Evolutionary conservation across 2,888 invertebrate species (phyloP).

Genomic region (Nomada ruficornis): DNA sequence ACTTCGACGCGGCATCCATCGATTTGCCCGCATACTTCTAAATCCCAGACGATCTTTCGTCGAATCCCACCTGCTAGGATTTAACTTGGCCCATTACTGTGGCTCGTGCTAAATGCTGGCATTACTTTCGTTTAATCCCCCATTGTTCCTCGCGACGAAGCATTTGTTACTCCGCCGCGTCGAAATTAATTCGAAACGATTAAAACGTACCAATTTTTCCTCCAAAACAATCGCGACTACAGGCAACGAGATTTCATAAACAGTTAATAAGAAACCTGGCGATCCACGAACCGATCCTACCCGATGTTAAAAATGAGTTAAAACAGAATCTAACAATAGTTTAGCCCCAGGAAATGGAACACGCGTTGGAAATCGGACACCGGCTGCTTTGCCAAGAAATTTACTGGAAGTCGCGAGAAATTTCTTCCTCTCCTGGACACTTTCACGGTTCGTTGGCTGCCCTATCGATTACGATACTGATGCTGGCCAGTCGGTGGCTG

Average conservation of each 20-base stretch:
- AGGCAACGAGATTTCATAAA: too few relatives aligned
- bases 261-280: not conserved
- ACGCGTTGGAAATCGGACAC: not conserved
- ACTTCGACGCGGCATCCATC: conserved; percentile 44
- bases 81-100: conserved; percentile 65
- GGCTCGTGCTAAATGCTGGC: conserved; percentile 59
- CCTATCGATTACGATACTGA: conserved; percentile 37
- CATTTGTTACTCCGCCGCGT: not conserved
- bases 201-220: too few relatives aligned
- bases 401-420: conserved; percentile 8
- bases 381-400: not conserved
- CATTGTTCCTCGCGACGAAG: too few relatives aligned
- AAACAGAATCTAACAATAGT: not conserved
- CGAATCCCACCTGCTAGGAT: conserved; percentile 56
- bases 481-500: not conserved
- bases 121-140: too few relatives aligned
- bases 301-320: not conserved
- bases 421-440: conserved; percentile 28
- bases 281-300: not conserved
- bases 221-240: too few relatives aligned
- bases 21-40: conserved; percentile 70
- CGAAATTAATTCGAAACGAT: not conserved
- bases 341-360: not conserved
- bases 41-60: conserved; percentile 59
- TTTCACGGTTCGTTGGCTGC: conserved; percentile 46